Base-by-base conservation (phyloP, 2,113 vertebrate species). In the Vidua macroura region DNA sequence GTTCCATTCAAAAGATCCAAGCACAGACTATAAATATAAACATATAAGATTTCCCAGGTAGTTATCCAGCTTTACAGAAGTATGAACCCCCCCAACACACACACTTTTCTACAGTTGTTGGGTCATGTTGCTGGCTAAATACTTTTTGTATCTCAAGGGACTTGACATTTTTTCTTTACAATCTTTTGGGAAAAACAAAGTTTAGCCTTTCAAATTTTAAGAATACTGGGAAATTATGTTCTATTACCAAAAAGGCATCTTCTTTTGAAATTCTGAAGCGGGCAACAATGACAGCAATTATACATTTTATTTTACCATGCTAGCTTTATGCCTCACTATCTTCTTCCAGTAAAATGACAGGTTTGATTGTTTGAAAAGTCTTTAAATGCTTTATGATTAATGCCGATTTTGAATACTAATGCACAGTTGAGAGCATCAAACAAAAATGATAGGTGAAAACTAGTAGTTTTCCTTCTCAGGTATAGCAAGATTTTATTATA, bases 301-400 rank as follows among this genome's bases (percentile, higher is more conserved):
- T 9, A 63, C 56, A 79, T 83, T 83, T 90, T 76, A 73, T 69
- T 80, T 80, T 53, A 60, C 31, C 77, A 25, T 75, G 23, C 9
- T 67, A 63, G 31, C 37, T 85, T 95, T 66, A 64, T 43, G 59
- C 17, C 51, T 91, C 35, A 63, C 28, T 67, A 35, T 80, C 67
- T 92, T 83, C 33, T 86, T 88, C 86, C 63, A 90, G 59, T 43
- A 90, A 92, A 93, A 90, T 83, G 60, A 93, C 44, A 43, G 79
- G 51, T 52, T 83, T 83, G 72, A 80, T 85, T 86, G 66, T 35
- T 63, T 62, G 49, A 94, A 90, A 83, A 86, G 68, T 68, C 67
- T 76, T 83, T 59, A 74, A 84, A 90, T 60, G 80, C 44, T 83
- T 76, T 51, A 85, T 37, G 49, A 56, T 43, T 88, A 79, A 85